A percentile compares a stretch with the other conserved stretches of the same genome.
phyloP scores from a whole-genome alignment of 2,113 vertebrate species.

The Peromyscus leucopus region DNA sequence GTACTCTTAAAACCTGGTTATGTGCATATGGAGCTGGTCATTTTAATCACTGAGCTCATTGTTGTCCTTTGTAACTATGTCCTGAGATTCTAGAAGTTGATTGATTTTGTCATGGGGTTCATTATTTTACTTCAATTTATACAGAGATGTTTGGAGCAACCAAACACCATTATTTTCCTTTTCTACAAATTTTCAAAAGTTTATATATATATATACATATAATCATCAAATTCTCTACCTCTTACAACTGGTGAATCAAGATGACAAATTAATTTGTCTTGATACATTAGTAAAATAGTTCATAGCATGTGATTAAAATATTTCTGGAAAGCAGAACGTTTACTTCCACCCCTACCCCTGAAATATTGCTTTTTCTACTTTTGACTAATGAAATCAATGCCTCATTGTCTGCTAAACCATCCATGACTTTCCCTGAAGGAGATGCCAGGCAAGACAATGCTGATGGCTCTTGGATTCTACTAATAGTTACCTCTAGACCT shows the following conservation, averaged over 20 bases:
- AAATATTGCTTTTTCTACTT: neutral
- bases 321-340: neutral
- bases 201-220: neutral
- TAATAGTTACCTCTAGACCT: neutral
- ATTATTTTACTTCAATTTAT: neutral
- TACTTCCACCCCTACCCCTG: neutral
- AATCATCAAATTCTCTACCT: neutral
- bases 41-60: neutral
- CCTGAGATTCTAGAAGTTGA: neutral
- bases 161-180: neutral
- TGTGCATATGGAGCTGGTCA: neutral
- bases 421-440: neutral
- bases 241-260: neutral
- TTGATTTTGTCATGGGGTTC: neutral
- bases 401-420: neutral
- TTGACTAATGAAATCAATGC: neutral
- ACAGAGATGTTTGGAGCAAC: neutral
- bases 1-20: neutral
- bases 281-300: neutral
- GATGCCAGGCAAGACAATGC: neutral
- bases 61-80: neutral
- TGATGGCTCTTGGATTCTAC: neutral
- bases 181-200: neutral
- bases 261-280: neutral
- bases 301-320: neutral